Evolutionary conservation across 2,888 invertebrate species (phyloP).

Genomic region (Andrena marginata): DNA sequence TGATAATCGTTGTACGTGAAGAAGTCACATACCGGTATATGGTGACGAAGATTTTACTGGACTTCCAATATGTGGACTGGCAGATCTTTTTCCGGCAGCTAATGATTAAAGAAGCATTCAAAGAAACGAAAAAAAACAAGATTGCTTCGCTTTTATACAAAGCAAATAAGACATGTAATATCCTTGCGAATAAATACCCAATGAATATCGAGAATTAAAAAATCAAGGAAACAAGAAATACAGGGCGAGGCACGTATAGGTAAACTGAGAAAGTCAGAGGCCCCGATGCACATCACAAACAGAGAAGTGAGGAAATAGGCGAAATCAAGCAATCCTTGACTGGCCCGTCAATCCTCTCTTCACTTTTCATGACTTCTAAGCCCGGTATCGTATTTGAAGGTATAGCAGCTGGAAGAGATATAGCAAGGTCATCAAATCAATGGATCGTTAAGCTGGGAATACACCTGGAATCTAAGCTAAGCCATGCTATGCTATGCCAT

Average conservation of each 20-base stretch:
- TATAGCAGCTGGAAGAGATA: too few species aligned
- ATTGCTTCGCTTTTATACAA: slow-evolving; percentile 8
- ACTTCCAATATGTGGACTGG: slow-evolving; percentile 82
- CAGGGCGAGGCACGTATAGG: background rate
- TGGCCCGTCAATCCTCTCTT: too few species aligned
- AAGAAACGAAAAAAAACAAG: slow-evolving; percentile 48
- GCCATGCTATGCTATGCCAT: too few species aligned
- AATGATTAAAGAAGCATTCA: slow-evolving; percentile 58
- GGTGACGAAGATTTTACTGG: slow-evolving; percentile 78
- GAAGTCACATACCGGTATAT: slow-evolving; percentile 78
- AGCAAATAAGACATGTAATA: slow-evolving; percentile 15
- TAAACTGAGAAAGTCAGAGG: too few species aligned
- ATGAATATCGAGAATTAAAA: background rate
- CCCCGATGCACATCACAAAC: too few species aligned
- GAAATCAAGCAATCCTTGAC: too few species aligned
- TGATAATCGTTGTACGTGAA: slow-evolving; percentile 47
- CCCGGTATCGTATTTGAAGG: too few species aligned
- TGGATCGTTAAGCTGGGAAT: too few species aligned
- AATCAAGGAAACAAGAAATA: background rate
- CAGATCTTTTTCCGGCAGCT: slow-evolving; percentile 80
- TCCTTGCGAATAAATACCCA: slow-evolving; percentile 21
- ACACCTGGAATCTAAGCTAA: too few species aligned
- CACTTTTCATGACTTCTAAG: too few species aligned
- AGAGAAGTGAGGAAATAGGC: too few species aligned
- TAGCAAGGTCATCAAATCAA: too few species aligned